phyloP scores from a whole-genome alignment of 1,140 invertebrate genomes.

The Bilobella aurantiaca region DNA sequence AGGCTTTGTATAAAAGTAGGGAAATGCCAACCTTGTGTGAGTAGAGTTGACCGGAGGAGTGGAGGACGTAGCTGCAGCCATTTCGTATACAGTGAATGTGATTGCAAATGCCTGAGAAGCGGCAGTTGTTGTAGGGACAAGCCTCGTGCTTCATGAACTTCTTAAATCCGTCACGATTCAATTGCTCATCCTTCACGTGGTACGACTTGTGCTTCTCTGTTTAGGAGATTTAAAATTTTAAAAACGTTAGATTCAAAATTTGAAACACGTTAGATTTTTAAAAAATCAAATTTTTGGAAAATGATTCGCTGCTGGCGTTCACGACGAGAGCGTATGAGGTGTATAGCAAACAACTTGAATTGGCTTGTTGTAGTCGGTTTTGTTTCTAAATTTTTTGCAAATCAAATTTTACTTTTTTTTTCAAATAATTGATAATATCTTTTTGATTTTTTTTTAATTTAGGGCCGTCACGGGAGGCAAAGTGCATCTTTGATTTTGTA shows the following conservation, averaged over 20 bases:
- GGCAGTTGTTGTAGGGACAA: constrained; percentile 80
- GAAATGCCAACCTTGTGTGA: constrained; percentile 62
- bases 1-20: background rate
- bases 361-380: too few relatives aligned
- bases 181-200: constrained; percentile 92
- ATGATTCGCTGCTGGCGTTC: too few relatives aligned
- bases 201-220: constrained; percentile 98
- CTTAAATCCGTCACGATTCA: constrained; percentile 92
- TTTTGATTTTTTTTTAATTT: too few relatives aligned
- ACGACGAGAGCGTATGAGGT: too few relatives aligned
- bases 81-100: constrained; percentile 96
- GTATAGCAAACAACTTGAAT: too few relatives aligned
- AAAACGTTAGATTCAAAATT: background rate
- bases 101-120: constrained; percentile 88
- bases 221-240: constrained; percentile 36
- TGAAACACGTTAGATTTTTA: background rate
- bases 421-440: too few relatives aligned
- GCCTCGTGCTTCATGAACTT: constrained; percentile 97
- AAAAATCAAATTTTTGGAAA: background rate
- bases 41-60: constrained; percentile 92
- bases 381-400: too few relatives aligned
- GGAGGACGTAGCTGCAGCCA: constrained; percentile 88
- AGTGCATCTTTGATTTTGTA: too few relatives aligned
- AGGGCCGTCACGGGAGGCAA: too few relatives aligned
- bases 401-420: too few relatives aligned